A percentile compares a stretch with the other conserved stretches of the same genome.
phyloP scores from a whole-genome alignment of 2,888 invertebrate species.

The Microplitis manilae region DNA sequence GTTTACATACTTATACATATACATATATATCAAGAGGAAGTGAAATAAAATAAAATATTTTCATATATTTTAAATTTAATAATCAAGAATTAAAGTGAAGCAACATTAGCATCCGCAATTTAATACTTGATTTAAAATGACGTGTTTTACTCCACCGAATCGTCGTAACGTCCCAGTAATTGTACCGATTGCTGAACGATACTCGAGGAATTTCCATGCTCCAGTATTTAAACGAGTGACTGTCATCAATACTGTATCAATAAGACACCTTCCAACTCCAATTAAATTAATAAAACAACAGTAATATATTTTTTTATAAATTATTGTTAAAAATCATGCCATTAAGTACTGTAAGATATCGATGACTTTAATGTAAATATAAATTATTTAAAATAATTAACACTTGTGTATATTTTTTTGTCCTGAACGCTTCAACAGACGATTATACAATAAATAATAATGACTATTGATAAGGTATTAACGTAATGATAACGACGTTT shows the following conservation, averaged over 20 bases:
- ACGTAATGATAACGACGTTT: neutral
- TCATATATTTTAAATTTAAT: neutral
- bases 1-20: neutral
- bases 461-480: slow-evolving; percentile 3
- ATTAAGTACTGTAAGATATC: slow-evolving; percentile 27
- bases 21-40: slow-evolving; percentile 15
- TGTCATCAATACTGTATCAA: slow-evolving; percentile 62
- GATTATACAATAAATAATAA: slow-evolving; percentile 28
- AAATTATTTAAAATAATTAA: slow-evolving; percentile 14
- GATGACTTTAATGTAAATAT: slow-evolving; percentile 28
- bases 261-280: slow-evolving; percentile 64
- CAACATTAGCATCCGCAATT: neutral
- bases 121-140: slow-evolving; percentile 57
- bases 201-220: slow-evolving; percentile 63
- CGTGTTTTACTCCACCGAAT: slow-evolving; percentile 63
- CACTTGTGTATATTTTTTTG: neutral
- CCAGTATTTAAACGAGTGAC: slow-evolving; percentile 66
- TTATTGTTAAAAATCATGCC: neutral
- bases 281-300: slow-evolving; percentile 56
- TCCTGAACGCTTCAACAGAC: slow-evolving; percentile 10
- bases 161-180: slow-evolving; percentile 54
- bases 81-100: neutral
- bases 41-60: slow-evolving; percentile 6
- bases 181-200: slow-evolving; percentile 60
- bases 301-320: neutral